Conservation (phyloP, 2,888 invertebrate species). For the Ctena decussata region DNA sequence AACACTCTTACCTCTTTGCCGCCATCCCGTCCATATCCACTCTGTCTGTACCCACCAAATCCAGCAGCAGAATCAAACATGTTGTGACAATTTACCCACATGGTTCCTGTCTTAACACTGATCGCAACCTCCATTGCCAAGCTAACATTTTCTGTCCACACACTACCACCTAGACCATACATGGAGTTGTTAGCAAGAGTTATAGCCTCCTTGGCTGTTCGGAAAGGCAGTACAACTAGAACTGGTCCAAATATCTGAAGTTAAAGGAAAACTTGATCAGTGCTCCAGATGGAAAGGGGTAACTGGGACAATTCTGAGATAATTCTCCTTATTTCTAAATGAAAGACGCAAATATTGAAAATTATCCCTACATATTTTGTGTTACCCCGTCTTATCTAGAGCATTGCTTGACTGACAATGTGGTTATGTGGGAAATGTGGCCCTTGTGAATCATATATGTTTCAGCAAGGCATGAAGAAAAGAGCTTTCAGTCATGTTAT, state of each 20-base stretch:
- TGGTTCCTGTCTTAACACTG: conserved; percentile 88
- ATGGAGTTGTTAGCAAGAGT: conserved; percentile 88
- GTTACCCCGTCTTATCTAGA: no score
- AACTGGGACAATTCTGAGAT: no score
- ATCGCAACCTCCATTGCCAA: conserved; percentile 88
- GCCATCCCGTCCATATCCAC: conserved; percentile 88
- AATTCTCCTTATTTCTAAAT: no score
- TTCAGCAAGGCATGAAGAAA: no score
- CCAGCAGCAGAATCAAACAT: conserved; percentile 88
- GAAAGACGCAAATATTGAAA: no score
- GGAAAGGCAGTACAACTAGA: conserved; percentile 88
- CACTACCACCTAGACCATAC: conserved; percentile 88
- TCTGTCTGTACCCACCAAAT: conserved; percentile 88
- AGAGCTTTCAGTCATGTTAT: no score
- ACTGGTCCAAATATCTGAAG: conserved; percentile 87
- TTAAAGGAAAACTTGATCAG: no score
- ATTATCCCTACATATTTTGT: no score
- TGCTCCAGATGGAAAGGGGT: no score
- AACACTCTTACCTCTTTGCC: conserved; percentile 85
- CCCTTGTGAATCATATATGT: no score
- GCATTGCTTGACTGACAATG: no score
- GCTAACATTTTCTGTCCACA: conserved; percentile 89
- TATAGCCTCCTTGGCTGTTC: conserved; percentile 89
- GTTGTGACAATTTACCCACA: conserved; percentile 89
- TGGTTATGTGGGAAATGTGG: no score